Evolutionary conservation across 2,888 invertebrate species (phyloP), one percentile per base, ranked within the genome.

Genomic region (Synergus umbraculus): DNA sequence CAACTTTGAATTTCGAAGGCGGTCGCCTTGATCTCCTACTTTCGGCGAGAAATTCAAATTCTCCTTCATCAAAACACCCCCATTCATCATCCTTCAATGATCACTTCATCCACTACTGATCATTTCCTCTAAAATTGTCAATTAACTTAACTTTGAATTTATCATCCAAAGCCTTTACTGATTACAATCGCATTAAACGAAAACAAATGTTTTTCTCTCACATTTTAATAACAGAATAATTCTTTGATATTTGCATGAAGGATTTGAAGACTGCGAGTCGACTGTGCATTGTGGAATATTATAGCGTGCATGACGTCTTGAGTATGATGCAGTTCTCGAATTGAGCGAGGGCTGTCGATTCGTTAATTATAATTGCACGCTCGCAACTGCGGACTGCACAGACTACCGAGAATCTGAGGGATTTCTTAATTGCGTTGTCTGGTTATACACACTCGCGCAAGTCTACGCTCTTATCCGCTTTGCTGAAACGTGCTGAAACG

Each of bases 311-410:
- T 73, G 73, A 58, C 54, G 69, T 69, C 69, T 69, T 58, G 67
- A 22, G 67, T 67, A 67, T 85, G 87, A 86, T 86, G 86, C 79
- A 84, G 82, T 78, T 82, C 85, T 84, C 84, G 85, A 87, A 87
- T 87, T 85, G 85, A 81, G 85, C 85, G 88, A 86, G 88, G 88
- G 86, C 86, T 88, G 91, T 90, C 91, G 90, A 91, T 91, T 91
- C 88, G 88, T 87, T 91, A 91, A 91, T 91, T 90, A 88, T 91
- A 91, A 91, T 91, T 91, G 89, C 88, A 85, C 85, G 83, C 82
- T 79, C 83, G 79, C 83, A 67, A 82, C 83, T 77, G 82, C 78
- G 69, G 66, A 78, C 54, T 49, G 78, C 64, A 77, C 65, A 77
- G 87, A 87, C 86, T 89, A 90, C 89, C 89, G 85, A 86, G 90